These are phyloP conservation scores for Temnothorax unifasciatus DNA, from an alignment of 2,888 invertebrate genomes.

Conservation along the genomic window DNA sequence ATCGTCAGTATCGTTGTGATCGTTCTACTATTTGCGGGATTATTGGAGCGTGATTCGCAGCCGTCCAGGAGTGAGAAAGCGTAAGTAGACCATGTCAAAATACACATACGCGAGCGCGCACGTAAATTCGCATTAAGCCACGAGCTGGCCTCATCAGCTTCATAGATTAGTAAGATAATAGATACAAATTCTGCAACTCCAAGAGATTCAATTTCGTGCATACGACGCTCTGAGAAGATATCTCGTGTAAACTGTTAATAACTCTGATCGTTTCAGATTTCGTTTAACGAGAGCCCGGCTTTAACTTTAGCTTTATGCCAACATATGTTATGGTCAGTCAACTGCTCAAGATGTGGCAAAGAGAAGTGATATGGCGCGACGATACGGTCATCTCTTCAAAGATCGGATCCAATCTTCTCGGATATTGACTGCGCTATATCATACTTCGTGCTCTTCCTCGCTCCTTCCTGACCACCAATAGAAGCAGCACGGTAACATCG, in stretches of 20 bases:
- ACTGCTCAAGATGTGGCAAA: constrained; percentile 27
- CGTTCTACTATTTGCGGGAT: constrained; percentile 57
- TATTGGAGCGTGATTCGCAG: constrained; percentile 73
- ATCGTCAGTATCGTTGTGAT: constrained; percentile 46
- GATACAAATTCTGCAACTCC: background rate
- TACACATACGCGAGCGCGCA: background rate
- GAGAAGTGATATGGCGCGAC: constrained; percentile 43
- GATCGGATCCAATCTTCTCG: constrained; percentile 77
- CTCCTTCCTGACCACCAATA: constrained; percentile 53
- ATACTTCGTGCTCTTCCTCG: constrained; percentile 51
- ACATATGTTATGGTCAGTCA: constrained; percentile 35
- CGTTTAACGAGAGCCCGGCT: background rate
- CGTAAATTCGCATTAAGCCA: background rate
- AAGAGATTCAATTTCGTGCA: background rate
- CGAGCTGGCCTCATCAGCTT: background rate
- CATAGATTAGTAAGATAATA: background rate
- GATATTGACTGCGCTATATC: constrained; percentile 75
- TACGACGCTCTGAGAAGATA: background rate
- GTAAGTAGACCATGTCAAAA: constrained; percentile 62
- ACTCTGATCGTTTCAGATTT: background rate
- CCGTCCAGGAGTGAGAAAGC: constrained; percentile 49
- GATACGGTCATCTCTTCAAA: constrained; percentile 65
- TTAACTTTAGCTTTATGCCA: background rate
- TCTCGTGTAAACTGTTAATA: background rate
- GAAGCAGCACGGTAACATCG: constrained; percentile 54